Base-by-base conservation (phyloP, 2,888 invertebrate species). In the Diarsia rubi region DNA sequence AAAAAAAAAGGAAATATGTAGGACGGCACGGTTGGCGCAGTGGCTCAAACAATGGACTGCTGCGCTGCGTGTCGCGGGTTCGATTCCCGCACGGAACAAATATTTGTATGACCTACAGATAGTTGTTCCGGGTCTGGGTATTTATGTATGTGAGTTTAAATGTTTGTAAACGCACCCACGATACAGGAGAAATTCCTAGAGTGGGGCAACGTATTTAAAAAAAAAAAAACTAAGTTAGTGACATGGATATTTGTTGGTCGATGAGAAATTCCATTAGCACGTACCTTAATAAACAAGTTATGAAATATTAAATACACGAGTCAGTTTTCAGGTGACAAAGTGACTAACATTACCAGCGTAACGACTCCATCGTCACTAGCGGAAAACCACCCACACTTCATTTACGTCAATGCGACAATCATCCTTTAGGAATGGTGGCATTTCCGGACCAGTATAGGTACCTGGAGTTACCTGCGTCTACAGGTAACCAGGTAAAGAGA, bases 401-500 rank as follows among this genome's bases (percentile, higher is more conserved):
- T 63, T 72, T n/a, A 82, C 82, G 83, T 82, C 82, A 82, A 47
- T 45, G 24, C 9, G 2, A 37, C 57, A 64, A 12, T 75, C 75
- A 79, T 75, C 16, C 62, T 49, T 45, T 60, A 49, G 60, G 69
- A 72, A 79, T 69, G 66, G 37, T 37, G 44, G 42, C 8, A 21
- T 45, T 73, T 79, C 83, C 82, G 75, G n/a, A 24, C 49, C 54
- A 27, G 47, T 21, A 37, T 12, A 42, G 14, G 31, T 27, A 54
- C 42, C 52, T 64, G 14, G 60, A 42, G 54, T 52, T 47, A 67
- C 69, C 67, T 59, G 47, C 11, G n/a, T 52, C 71, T 66, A 5
- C 19, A 45, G 19, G 24, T 24, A 42, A n/a, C 31, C 3, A 37
- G 37, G 37, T n/a, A 62, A 3, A 16, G 9, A 59, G 19, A 59